These are phyloP conservation scores for Limonius californicus DNA, from an alignment of 1,140 invertebrate species.

Conservation along the genomic window DNA sequence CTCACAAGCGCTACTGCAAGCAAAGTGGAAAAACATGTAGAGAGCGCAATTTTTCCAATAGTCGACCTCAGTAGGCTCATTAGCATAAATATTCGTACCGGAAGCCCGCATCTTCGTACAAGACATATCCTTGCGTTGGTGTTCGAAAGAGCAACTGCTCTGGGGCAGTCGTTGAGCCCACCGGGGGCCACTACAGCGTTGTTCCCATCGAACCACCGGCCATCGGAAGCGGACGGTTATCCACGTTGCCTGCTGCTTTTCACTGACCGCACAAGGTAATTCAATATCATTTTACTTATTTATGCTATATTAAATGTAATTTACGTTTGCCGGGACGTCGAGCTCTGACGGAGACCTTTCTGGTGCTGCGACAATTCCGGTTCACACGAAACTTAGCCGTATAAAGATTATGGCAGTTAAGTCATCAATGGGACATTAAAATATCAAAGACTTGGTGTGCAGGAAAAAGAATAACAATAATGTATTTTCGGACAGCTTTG, in stretches of 20 bases:
- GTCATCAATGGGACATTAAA: too few species aligned
- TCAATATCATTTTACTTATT: conserved; percentile 1
- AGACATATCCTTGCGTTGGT: background rate
- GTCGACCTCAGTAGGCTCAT: background rate
- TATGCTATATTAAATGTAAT: background rate
- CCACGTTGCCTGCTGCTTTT: background rate
- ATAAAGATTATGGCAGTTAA: too few species aligned
- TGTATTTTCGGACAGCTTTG: too few species aligned
- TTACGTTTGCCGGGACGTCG: background rate
- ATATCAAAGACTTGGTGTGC: too few species aligned
- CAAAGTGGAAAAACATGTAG: background rate
- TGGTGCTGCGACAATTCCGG: background rate
- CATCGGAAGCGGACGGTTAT: conserved; percentile 1
- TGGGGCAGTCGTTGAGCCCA: background rate
- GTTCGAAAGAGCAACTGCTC: background rate
- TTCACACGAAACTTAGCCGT: background rate
- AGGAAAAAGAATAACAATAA: too few species aligned
- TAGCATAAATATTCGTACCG: background rate
- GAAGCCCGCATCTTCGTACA: background rate
- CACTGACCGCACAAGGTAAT: conserved; percentile 1
- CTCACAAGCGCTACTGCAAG: too few species aligned
- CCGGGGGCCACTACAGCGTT: background rate
- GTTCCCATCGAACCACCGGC: background rate
- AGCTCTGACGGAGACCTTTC: background rate
- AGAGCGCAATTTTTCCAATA: background rate